phyloP scores from a whole-genome alignment of 2,113 vertebrate species.

The Pantherophis guttatus region DNA sequence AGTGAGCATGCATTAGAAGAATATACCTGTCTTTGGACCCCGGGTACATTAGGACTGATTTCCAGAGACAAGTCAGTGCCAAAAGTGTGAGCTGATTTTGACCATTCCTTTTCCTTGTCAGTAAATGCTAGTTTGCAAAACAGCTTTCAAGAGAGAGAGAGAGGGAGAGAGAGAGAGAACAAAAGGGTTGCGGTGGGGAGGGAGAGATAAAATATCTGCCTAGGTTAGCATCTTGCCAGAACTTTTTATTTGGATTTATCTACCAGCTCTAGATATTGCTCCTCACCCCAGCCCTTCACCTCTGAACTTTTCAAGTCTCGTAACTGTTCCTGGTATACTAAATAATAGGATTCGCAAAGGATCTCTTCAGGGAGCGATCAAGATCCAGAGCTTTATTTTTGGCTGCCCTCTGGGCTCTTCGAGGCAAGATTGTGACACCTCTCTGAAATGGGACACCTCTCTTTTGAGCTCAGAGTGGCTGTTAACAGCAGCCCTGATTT shows the following conservation, averaged over 20 bases:
- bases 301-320: not conserved
- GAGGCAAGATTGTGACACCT: conserved; percentile 21
- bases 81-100: not conserved
- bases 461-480: conserved; percentile 53
- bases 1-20: not conserved
- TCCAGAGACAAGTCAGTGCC: not conserved
- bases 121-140: not conserved
- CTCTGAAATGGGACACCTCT: conserved; percentile 38
- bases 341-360: not conserved
- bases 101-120: not conserved
- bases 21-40: not conserved
- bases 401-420: not conserved
- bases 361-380: not conserved
- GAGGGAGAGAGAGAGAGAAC: not conserved
- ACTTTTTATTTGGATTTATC: not conserved
- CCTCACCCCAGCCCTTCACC: not conserved
- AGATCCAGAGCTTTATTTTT: not conserved
- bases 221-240: not conserved
- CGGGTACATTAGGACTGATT: not conserved
- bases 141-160: not conserved
- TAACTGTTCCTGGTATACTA: not conserved
- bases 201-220: too few species aligned
- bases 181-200: not conserved
- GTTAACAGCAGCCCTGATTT: conserved; percentile 57
- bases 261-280: not conserved